Evolutionary conservation across 1,140 invertebrate genomes (phyloP).

Genomic region (Eurytemora carolleeae): DNA sequence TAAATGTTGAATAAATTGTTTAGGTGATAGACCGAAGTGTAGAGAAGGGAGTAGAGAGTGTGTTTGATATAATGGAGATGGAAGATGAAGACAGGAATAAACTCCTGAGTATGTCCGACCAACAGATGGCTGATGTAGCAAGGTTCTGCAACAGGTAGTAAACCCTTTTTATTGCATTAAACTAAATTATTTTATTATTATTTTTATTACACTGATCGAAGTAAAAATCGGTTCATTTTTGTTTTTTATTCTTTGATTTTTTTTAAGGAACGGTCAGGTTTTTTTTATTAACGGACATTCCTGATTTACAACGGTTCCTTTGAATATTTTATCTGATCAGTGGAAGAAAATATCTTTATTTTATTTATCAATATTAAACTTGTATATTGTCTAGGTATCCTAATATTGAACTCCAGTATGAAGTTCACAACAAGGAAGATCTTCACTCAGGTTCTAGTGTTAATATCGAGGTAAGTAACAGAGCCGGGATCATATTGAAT

Average conservation of each 20-base stretch:
- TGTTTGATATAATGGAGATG: slow-evolving; percentile 96
- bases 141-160: slow-evolving; percentile 66
- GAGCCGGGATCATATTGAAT: too few species aligned
- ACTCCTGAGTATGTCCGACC: slow-evolving; percentile 57
- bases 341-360: too few species aligned
- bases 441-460: slow-evolving; percentile 58
- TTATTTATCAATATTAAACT: too few species aligned
- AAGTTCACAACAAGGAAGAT: slow-evolving; percentile 59
- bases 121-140: slow-evolving; percentile 89
- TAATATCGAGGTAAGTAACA: slow-evolving; percentile 48
- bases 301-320: too few species aligned
- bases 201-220: not conserved
- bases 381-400: slow-evolving; percentile 70
- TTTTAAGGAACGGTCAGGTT: too few species aligned
- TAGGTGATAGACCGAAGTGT: slow-evolving; percentile 20
- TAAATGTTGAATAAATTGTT: too few species aligned
- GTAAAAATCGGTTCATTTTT: not conserved
- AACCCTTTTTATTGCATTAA: slow-evolving; percentile 30
- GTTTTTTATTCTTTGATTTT: not conserved
- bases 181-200: not conserved
- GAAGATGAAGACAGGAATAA: slow-evolving; percentile 80
- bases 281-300: too few species aligned
- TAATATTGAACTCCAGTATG: slow-evolving; percentile 89
- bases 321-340: too few species aligned
- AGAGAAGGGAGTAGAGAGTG: slow-evolving; percentile 51